A percentile compares a stretch with the other conserved stretches of the same genome.
These are phyloP conservation scores for Nasua narica DNA, from an alignment of 2,797 vertebrate genomes.

Conservation along the genomic window DNA sequence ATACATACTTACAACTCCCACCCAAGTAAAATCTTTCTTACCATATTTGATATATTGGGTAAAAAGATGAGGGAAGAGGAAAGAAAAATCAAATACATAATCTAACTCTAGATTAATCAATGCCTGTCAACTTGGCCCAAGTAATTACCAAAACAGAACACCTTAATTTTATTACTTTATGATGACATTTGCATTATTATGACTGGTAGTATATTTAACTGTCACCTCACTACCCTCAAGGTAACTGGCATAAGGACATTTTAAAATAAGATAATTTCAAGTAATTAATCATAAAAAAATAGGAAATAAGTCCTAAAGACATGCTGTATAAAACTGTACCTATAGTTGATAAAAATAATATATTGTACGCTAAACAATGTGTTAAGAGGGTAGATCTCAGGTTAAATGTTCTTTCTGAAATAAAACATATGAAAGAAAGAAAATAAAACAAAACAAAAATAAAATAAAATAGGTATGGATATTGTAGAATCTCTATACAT, in stretches of 20 bases:
- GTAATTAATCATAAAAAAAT: background rate
- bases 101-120: background rate
- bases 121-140: background rate
- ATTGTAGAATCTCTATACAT: background rate
- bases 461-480: background rate
- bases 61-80: background rate
- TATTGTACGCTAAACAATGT: background rate
- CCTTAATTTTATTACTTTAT: background rate
- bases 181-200: conserved; percentile 24
- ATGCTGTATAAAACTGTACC: background rate
- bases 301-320: background rate
- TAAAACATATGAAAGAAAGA: background rate
- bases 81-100: background rate
- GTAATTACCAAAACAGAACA: background rate
- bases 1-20: background rate
- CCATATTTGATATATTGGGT: background rate
- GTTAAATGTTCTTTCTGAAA: background rate
- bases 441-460: background rate
- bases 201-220: background rate
- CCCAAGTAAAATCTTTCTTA: background rate
- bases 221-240: background rate
- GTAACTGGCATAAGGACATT: background rate
- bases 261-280: background rate
- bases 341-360: background rate
- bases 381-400: background rate